Evolutionary conservation across 2,888 invertebrate species (phyloP), one percentile per base, ranked within the genome.

Genomic region (Epinotia bilunana): DNA sequence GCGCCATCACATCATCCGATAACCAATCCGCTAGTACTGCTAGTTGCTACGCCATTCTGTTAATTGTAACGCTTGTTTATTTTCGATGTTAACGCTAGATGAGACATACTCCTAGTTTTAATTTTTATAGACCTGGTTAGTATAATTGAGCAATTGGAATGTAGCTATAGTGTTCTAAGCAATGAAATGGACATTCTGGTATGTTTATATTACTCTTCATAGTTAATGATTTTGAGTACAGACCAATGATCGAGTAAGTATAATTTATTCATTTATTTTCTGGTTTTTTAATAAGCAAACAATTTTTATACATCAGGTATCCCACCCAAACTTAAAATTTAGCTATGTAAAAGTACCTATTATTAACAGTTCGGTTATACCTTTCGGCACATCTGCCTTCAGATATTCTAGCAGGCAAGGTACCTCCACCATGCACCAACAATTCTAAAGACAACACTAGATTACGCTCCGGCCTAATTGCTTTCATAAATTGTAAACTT

Each of bases 131-230:
- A 57, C 33, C 60, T 28, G 55, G 65, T 75, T 75, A 75, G 71
- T 75, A 67, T 43, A 67, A 75, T 75, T 75, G 75, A 75, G 75
- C 75, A 75, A 75, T 49, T 75, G 72, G 71, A 67, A 67, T 75
- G 61, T 65, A 72, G 61, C 61, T 57, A 55, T 62, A 68, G 73
- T 53, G 73, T 28, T 57, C 23, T 65, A 55, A 57, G 68, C 39
- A 58, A 57, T 23, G 16, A 60, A 60, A 28, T 43, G 16, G 57
- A 20, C 57, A 20, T 58, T 68, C 9, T 43, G 39, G 20, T 57
- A 20, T 20, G 2, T 57, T 68, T n/a, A 58, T 39, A 68, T 58
- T 43, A 11, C 2, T 43, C 43, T 11, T 23, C 1, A 46, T 18
- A 49, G 3, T 53, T 16, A 7, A 33, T 55, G 2, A 2, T 67